phyloP scores from a whole-genome alignment of 2,797 vertebrate species.

The Streptopelia turtur region DNA sequence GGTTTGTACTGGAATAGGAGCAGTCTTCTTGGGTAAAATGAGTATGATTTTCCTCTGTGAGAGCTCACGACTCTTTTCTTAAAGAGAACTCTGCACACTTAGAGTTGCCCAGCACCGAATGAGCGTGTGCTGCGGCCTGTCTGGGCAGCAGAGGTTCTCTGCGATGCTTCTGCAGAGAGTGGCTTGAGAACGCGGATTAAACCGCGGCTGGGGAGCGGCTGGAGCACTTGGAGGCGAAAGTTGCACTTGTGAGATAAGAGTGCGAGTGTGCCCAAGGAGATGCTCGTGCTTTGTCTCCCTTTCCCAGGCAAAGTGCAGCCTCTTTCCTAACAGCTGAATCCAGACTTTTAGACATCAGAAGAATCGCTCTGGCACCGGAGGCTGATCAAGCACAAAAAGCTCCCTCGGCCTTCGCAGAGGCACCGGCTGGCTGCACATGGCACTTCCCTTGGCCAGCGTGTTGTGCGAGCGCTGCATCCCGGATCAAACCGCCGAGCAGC shows the following conservation, averaged over 20 bases:
- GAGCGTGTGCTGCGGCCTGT: neutral
- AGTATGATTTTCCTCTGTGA: conserved; percentile 10
- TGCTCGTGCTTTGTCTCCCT: neutral
- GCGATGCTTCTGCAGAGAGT: neutral
- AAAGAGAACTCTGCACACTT: conserved; percentile 1
- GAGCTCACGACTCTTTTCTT: neutral
- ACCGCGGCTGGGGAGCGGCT: neutral
- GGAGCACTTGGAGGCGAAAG: neutral
- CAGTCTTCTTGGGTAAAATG: conserved; percentile 8
- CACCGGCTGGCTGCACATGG: conserved; percentile 65
- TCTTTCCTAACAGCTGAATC: conserved; percentile 23
- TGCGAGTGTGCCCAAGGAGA: neutral
- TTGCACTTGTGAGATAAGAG: neutral
- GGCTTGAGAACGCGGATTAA: neutral
- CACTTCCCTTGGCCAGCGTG: conserved; percentile 38
- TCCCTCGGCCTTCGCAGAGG: conserved; percentile 34
- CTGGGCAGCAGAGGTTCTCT: neutral
- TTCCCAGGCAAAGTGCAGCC: neutral
- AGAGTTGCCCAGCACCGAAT: neutral
- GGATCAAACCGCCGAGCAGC: neutral
- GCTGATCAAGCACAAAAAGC: conserved; percentile 19
- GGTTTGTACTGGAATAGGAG: conserved; percentile 50
- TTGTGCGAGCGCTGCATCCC: conserved; percentile 31
- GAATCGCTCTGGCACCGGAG: conserved; percentile 24
- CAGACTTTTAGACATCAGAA: conserved; percentile 37